Evolutionary conservation across 2,797 vertebrate genomes (phyloP), one percentile per base, ranked within the genome.

Genomic region (Myripristis jacobus): DNA sequence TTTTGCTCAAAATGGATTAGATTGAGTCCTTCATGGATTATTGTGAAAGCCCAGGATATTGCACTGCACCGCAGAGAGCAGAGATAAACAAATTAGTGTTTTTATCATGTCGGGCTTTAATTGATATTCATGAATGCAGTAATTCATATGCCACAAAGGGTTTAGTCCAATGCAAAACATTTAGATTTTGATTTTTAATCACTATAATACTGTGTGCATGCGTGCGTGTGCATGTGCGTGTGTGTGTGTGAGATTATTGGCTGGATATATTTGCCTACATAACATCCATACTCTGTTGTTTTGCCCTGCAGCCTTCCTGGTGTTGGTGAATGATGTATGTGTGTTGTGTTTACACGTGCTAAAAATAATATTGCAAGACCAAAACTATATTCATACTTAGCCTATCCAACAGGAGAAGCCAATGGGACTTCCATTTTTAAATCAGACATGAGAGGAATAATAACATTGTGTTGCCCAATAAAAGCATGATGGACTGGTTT

Each of bases 61-160:
- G 60, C 65, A 58, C 25, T 21, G 62, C 66, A 77, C 41, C 27
- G 25, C 57, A 41, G 50, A 76, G 73, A 43, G 44, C 19, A 36
- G 44, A 72, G 52, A 82, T 74, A 81, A 88, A 83, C 71, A 80
- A 86, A 85, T 76, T 1, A 44, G 55, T 60, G 71, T 78, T 81
- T 87, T 74, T 75, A 81, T 83, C 46, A 55, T 58, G 51, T 76
- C 70, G 77, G 56, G 41, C 34, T 59, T 82, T 79, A 88, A 87
- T 81, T 83, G 71, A 76, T 82, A 89, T 89, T 84, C 76, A 83
- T 83, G 53, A 81, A 68, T 76, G 60, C 83, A 55, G 55, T 21
- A 69, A 80, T 82, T 87, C 60, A 79, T 62, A 66, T 79, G 73
- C 75, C 80, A 76, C 77, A 73, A 75, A 83, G 82, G 70, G 7